Evolutionary conservation across 2,113 vertebrate species (phyloP), one percentile per base, ranked within the genome.

Genomic region (Ivindomyrus marchei): DNA sequence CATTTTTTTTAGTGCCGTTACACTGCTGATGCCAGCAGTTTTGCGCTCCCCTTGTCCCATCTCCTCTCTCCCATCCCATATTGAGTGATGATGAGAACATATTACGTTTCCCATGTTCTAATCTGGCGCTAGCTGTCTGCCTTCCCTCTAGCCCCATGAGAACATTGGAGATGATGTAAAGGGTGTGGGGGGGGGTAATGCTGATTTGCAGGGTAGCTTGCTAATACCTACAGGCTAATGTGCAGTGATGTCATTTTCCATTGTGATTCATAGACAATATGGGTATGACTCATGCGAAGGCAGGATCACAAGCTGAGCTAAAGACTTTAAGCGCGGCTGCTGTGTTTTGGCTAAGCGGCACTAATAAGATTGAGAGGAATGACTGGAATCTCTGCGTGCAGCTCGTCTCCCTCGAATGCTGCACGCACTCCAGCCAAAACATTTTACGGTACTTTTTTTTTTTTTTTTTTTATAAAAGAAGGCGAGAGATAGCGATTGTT

Each of bases 281-380:
- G 93, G 93, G 94, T 93, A 93, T 95, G 94, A 94, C 93, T 95
- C 95, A 95, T 93, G 93, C 92, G 93, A 90, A n/a, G 93, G 92
- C 92, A 94, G 93, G 36, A 74, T 58, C 77, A n/a, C 46, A 31
- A 56, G 77, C 39, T 24, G 27, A 90, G 90, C 91, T 93, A 93
- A 93, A 94, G 93, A 94, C 94, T 94, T 93, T 95, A 94, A 94
- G 93, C 92, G 93, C 93, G 94, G 95, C 94, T 95, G 94, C 94
- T 91, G 62, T 95, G 94, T 95, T 95, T 94, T 93, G 92, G 89
- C 94, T 94, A 94, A 95, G 94, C 87, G 7, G 15, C 52, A 5
- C 19, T 88, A 62, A 62, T 88, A 24, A 88, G 87, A 88, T 88
- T 66, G 52, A 36, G n/a, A 36, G n/a, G 85, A 87, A 87, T 87